Evolutionary conservation across 2,113 vertebrate species (phyloP).

Genomic region (Cynocephalus volans): DNA sequence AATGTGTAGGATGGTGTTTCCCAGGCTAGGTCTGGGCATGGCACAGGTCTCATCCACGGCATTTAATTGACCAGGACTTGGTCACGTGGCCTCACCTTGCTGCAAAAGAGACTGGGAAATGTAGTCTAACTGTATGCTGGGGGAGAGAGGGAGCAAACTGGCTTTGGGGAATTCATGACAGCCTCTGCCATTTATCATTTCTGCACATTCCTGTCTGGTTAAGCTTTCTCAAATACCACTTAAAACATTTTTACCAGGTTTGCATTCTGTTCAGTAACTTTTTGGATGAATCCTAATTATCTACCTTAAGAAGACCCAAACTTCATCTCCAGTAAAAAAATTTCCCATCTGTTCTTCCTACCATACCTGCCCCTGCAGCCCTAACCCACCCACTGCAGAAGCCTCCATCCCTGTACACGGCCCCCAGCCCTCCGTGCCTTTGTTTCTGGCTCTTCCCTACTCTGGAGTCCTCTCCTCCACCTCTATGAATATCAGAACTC

Average conservation of each 20-base stretch:
- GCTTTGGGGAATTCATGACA: neutral
- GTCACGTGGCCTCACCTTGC: neutral
- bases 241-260: conserved; percentile 21
- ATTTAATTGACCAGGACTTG: neutral
- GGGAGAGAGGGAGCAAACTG: neutral
- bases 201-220: neutral
- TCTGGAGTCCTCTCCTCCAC: neutral
- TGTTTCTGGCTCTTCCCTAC: neutral
- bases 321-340: neutral
- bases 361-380: neutral
- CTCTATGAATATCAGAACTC: neutral
- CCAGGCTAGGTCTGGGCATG: neutral
- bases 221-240: conserved; percentile 38
- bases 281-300: conserved; percentile 42
- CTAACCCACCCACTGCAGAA: neutral
- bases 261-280: conserved; percentile 40
- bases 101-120: neutral
- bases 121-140: neutral
- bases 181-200: conserved; percentile 8
- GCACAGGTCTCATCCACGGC: neutral
- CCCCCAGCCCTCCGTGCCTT: neutral
- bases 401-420: neutral
- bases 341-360: neutral
- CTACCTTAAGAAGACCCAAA: conserved; percentile 28
- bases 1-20: too few relatives aligned